A percentile compares a stretch with the other conserved stretches of the same genome.
These are phyloP conservation scores for Eurystomus glaucurus DNA, from an alignment of 2,797 vertebrate genomes.

Conservation along the genomic window DNA sequence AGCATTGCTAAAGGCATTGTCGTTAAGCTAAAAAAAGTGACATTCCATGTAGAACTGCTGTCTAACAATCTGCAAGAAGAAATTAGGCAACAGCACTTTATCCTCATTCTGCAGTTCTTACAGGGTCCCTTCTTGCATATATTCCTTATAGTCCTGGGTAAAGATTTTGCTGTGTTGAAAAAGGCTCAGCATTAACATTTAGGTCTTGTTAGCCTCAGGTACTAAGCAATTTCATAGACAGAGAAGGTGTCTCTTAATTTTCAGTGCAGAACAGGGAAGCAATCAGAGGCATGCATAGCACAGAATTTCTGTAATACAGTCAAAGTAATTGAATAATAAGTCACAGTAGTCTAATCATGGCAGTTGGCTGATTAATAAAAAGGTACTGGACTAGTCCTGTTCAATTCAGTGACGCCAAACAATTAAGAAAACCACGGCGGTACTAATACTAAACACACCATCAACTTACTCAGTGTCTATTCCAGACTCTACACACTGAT, in stretches of 20 bases:
- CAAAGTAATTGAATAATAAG: not conserved
- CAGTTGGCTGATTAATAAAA: not conserved
- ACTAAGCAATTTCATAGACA: not conserved
- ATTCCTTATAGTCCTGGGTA: not conserved
- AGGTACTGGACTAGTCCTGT: not conserved
- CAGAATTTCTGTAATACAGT: not conserved
- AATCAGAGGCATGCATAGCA: not conserved
- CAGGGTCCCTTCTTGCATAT: not conserved
- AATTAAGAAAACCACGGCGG: not conserved
- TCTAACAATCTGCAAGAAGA: not conserved
- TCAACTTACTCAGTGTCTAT: not conserved
- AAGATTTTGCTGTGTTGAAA: not conserved
- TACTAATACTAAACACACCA: not conserved
- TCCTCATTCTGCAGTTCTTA: not conserved
- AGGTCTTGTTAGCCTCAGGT: not conserved
- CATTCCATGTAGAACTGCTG: not conserved
- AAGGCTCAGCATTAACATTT: not conserved
- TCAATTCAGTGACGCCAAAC: not conserved
- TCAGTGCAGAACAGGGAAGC: not conserved
- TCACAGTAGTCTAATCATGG: not conserved
- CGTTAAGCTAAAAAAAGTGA: not conserved
- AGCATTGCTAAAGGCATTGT: not conserved
- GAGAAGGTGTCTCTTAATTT: not conserved
- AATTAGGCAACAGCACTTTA: not conserved
- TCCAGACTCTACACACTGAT: not conserved